A percentile compares a stretch with the other conserved stretches of the same genome.
phyloP scores from a whole-genome alignment of 2,113 vertebrate species.

The Agapornis roseicollis region DNA sequence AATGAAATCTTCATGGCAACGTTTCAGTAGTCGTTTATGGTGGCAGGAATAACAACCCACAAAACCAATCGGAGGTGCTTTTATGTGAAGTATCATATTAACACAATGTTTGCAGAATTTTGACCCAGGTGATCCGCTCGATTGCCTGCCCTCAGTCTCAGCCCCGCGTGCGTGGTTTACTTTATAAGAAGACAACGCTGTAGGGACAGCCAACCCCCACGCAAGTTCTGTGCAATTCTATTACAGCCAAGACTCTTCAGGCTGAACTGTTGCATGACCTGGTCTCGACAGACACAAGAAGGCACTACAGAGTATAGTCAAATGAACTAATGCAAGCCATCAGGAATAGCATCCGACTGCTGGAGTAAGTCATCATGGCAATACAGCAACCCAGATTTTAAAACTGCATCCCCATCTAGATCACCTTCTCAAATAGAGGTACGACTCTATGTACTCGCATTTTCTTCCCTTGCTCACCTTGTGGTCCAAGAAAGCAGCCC shows the following conservation, averaged over 20 bases:
- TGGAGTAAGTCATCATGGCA: background rate
- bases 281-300: background rate
- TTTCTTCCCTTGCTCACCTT: background rate
- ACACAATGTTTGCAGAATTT: background rate
- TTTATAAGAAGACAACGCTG: background rate
- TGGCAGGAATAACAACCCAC: background rate
- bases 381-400: background rate
- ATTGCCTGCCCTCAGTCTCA: background rate
- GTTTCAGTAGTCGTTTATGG: background rate
- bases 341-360: background rate
- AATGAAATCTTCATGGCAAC: background rate
- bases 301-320: background rate
- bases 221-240: background rate
- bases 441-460: background rate
- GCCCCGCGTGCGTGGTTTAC: fast-evolving
- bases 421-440: background rate
- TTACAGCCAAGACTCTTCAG: background rate
- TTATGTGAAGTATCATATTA: background rate
- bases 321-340: background rate
- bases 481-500: background rate
- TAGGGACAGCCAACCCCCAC: background rate
- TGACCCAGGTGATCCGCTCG: background rate
- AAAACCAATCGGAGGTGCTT: background rate
- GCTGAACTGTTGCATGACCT: background rate
- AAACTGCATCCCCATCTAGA: background rate